Evolutionary conservation across 2,113 vertebrate genomes (phyloP).

Genomic region (Nycticryphes semicollaris): DNA sequence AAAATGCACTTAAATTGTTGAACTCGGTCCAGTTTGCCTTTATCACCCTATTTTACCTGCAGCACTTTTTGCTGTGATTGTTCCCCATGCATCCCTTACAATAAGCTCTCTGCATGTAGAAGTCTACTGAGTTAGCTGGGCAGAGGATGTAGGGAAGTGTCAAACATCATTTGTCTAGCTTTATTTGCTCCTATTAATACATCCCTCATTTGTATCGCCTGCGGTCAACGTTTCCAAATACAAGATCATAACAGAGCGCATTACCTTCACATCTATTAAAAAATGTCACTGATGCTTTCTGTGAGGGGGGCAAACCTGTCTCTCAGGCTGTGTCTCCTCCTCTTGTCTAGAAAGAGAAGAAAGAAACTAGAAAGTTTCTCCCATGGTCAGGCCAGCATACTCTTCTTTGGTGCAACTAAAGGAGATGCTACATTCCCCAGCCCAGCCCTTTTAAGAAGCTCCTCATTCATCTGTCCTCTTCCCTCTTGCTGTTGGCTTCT

Average conservation of each 20-base stretch:
- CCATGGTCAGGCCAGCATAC: background rate
- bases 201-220: background rate
- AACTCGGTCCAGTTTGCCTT: conserved; percentile 9
- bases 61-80: background rate
- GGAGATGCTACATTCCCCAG: accelerated
- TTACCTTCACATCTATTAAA: background rate
- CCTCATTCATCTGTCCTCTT: background rate
- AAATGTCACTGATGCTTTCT: background rate
- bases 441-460: accelerated
- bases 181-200: conserved; percentile 20
- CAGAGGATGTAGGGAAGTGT: conserved; percentile 43
- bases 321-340: background rate
- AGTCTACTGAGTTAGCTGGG: background rate
- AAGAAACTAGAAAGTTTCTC: background rate
- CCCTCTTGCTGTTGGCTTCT: background rate
- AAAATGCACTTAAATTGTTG: conserved; percentile 17
- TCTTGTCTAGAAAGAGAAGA: too few relatives aligned
- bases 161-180: conserved; percentile 13
- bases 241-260: background rate
- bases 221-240: background rate
- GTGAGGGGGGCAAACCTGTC: accelerated
- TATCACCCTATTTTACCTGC: conserved; percentile 31
- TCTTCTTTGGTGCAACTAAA: background rate
- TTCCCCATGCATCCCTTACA: background rate
- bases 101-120: background rate